These are phyloP conservation scores for Ptilodon capucinus DNA, from an alignment of 2,888 invertebrate species.

Conservation along the genomic window DNA sequence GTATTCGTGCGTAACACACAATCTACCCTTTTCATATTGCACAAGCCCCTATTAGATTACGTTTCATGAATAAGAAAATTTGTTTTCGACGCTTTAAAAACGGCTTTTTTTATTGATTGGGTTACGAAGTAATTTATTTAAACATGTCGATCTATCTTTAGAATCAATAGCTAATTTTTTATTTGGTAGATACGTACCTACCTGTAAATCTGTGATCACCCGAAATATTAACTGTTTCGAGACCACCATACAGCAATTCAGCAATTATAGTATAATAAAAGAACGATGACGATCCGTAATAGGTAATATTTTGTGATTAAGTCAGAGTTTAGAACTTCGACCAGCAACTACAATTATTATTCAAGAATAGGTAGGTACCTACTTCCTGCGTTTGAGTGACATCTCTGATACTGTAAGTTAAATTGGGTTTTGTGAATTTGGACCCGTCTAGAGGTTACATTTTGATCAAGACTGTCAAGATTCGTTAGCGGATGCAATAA, in stretches of 20 bases:
- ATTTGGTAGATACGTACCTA: no score
- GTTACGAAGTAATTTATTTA: no score
- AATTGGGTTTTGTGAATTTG: constrained; percentile 10
- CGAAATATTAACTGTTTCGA: no score
- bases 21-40: constrained; percentile 24
- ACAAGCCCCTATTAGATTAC: constrained; percentile 1
- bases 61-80: constrained; percentile 25
- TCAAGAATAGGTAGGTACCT: neutral
- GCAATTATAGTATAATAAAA: no score
- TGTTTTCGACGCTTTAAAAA: constrained; percentile 16
- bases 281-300: no score
- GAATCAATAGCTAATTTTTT: neutral
- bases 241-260: no score
- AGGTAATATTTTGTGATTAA: no score
- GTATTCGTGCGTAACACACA: constrained; percentile 18
- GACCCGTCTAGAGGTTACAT: constrained; percentile 5
- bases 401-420: constrained; percentile 7
- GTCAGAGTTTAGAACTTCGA: neutral
- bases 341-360: neutral
- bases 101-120: neutral
- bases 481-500: constrained; percentile 7
- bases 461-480: constrained; percentile 19
- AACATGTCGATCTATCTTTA: neutral
- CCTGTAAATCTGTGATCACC: no score
- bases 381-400: neutral